A percentile compares a stretch with the other conserved stretches of the same genome.
Conservation (phyloP, 2,113 vertebrate species). For the Grantiella picta region DNA sequence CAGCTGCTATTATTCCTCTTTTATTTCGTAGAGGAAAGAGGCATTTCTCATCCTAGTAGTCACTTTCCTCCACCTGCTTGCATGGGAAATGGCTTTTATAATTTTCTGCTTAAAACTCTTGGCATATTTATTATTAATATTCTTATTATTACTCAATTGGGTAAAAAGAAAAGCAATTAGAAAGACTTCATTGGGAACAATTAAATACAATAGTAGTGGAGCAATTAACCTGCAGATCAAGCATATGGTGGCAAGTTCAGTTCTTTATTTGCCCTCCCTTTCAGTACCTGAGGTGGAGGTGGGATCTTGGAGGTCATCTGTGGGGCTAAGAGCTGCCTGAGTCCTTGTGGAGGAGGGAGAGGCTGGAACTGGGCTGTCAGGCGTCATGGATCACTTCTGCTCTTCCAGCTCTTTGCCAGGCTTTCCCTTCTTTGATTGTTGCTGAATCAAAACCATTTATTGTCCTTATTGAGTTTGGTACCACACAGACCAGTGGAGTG, state of each 20-base stretch:
- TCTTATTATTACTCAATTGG: neutral
- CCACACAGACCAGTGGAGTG: neutral
- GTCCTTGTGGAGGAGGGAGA: neutral
- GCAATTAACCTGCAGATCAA: neutral
- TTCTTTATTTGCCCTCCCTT: neutral
- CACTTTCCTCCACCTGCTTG: neutral
- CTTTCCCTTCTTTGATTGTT: neutral
- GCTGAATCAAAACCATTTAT: neutral
- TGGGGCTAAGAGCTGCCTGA: neutral
- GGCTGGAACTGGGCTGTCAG: neutral
- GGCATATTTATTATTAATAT: neutral
- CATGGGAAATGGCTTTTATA: neutral
- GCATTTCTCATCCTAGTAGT: neutral
- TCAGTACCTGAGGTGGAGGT: neutral
- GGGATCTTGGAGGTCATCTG: neutral
- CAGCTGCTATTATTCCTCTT: neutral
- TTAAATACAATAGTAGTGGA: neutral
- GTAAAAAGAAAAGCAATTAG: neutral
- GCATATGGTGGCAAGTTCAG: neutral
- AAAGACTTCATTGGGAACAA: neutral
- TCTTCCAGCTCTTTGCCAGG: neutral
- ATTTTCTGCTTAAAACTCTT: neutral
- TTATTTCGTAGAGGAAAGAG: neutral
- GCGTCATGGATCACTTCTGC: neutral
- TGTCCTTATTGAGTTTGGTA: neutral